Conservation (phyloP, 2,113 vertebrate genomes). For the Microtus ochrogaster region DNA sequence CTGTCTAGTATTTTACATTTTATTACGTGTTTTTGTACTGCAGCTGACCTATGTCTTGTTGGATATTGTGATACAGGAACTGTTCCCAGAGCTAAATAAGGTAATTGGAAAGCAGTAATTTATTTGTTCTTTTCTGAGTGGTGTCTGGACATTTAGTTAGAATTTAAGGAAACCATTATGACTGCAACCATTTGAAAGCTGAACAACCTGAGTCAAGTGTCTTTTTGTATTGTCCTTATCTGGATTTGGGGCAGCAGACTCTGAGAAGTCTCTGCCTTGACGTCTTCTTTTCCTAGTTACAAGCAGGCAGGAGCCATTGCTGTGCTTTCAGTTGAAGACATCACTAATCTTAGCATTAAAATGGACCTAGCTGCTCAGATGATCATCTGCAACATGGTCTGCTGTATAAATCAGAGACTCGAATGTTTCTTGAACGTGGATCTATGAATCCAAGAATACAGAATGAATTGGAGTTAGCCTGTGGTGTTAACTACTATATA, state of each 20-base stretch:
- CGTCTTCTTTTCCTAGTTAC: neutral
- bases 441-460: constrained; percentile 21
- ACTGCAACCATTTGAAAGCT: constrained; percentile 18
- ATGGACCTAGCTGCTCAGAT: neutral
- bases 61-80: constrained; percentile 94
- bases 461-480: constrained; percentile 34
- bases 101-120: constrained; percentile 82
- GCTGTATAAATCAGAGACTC: neutral
- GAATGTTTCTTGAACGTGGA: constrained; percentile 12
- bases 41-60: constrained; percentile 96
- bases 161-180: constrained; percentile 32
- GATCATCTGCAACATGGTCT: neutral
- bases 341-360: neutral
- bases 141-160: constrained; percentile 20
- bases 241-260: neutral
- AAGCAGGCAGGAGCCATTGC: neutral
- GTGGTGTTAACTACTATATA: neutral
- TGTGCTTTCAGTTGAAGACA: neutral
- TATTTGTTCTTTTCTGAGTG: constrained; percentile 47
- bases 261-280: neutral
- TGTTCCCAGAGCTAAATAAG: constrained; percentile 95
- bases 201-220: neutral
- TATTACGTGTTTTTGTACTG: constrained; percentile 67
- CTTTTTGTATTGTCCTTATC: constrained; percentile 39
- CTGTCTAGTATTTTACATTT: constrained; percentile 45